Conservation (phyloP, 2,888 invertebrate genomes). For the Leucozona laternaria region DNA sequence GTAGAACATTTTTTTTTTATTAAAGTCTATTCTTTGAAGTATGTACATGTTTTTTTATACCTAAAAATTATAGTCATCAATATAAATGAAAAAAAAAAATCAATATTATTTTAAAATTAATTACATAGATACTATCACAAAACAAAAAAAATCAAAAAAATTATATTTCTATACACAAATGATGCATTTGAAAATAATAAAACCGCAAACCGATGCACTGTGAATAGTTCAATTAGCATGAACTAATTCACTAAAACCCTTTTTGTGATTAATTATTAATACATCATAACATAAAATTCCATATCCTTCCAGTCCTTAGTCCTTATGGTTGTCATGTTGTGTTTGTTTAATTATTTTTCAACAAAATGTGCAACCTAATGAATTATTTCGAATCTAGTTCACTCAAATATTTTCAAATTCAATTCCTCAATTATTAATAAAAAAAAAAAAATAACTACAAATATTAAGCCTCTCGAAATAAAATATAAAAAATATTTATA, state of each 20-base stretch:
- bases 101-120: constrained; percentile 2
- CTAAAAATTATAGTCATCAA: no score
- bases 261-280: constrained; percentile 16
- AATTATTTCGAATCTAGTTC: constrained; percentile 26
- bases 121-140: not conserved
- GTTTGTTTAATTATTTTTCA: constrained; percentile 1
- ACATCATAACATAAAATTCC: constrained; percentile 16
- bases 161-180: not conserved
- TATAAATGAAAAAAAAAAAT: no score
- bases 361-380: constrained; percentile 36
- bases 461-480: not conserved
- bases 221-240: constrained; percentile 21
- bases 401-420: constrained; percentile 37
- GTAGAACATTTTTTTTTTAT: no score
- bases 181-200: not conserved
- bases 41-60: no score
- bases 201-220: not conserved
- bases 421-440: not conserved
- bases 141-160: not conserved
- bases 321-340: not conserved
- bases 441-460: not conserved
- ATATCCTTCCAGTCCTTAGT: not conserved
- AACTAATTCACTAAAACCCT: constrained; percentile 15
- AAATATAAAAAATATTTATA: not conserved
- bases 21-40: no score